Evolutionary conservation across 2,797 vertebrate species (phyloP).

Genomic region (Oreonectes daqikongensis): DNA sequence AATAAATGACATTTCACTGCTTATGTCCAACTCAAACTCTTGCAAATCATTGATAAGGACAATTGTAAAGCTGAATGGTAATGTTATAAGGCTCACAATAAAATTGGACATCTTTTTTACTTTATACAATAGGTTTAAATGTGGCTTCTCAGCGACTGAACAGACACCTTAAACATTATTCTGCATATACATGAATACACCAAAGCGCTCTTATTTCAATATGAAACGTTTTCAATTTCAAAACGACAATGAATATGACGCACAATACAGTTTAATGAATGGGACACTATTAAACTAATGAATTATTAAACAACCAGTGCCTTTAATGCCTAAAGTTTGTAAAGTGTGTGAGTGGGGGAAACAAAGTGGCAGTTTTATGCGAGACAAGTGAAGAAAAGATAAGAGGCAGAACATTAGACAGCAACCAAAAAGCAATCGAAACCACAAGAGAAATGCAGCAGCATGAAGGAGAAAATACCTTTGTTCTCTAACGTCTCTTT

Average conservation of each 20-base stretch:
- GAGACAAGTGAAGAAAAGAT: neutral
- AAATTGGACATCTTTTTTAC: neutral
- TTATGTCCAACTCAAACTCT: neutral
- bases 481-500: conserved; percentile 22
- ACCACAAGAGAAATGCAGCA: neutral
- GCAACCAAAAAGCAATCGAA: conserved; percentile 9
- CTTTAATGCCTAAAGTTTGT: conserved; percentile 50
- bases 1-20: conserved; percentile 27
- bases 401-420: conserved; percentile 10
- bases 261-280: conserved; percentile 55
- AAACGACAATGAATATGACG: conserved; percentile 2
- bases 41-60: neutral
- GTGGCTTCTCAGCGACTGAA: neutral
- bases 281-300: conserved; percentile 53
- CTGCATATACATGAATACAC: neutral
- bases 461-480: neutral
- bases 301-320: conserved; percentile 48
- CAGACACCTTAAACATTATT: conserved; percentile 1
- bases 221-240: neutral
- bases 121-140: neutral
- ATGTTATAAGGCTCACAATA: neutral
- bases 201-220: neutral
- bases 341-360: conserved; percentile 23
- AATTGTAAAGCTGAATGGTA: neutral
- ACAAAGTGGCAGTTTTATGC: conserved; percentile 27